Conservation (phyloP, 1,140 invertebrate species). For the Camponotus floridanus region DNA sequence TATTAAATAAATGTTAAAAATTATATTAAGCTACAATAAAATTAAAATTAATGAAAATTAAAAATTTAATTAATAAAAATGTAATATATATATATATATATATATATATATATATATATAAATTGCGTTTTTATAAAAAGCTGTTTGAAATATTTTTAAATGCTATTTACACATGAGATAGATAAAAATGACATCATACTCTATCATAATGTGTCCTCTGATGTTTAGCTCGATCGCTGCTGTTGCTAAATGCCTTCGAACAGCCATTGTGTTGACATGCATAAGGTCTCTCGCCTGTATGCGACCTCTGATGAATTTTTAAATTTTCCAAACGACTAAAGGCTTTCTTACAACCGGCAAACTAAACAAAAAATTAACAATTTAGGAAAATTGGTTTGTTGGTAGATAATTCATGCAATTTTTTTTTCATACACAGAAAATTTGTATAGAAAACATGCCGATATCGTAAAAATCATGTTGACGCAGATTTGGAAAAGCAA, state of each 20-base stretch:
- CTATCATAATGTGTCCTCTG: conserved; percentile 98
- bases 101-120: too few species aligned
- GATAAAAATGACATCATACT: conserved; percentile 86
- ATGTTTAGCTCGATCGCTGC: conserved; percentile 98
- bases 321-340: conserved; percentile 98
- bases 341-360: conserved; percentile 95
- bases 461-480: neutral
- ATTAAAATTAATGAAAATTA: neutral
- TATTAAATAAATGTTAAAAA: neutral
- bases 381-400: neutral
- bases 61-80: too few species aligned
- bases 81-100: too few species aligned
- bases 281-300: conserved; percentile 96
- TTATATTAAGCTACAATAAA: neutral
- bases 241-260: conserved; percentile 98
- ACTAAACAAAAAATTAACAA: conserved; percentile 88
- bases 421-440: neutral
- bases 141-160: neutral
- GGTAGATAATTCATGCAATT: neutral
- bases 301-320: conserved; percentile 98
- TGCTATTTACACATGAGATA: neutral
- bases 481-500: neutral
- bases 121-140: neutral
- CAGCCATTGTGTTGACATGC: conserved; percentile 95
- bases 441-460: neutral